phyloP scores from a whole-genome alignment of 2,797 vertebrate species.

The Carcharodon carcharias region DNA sequence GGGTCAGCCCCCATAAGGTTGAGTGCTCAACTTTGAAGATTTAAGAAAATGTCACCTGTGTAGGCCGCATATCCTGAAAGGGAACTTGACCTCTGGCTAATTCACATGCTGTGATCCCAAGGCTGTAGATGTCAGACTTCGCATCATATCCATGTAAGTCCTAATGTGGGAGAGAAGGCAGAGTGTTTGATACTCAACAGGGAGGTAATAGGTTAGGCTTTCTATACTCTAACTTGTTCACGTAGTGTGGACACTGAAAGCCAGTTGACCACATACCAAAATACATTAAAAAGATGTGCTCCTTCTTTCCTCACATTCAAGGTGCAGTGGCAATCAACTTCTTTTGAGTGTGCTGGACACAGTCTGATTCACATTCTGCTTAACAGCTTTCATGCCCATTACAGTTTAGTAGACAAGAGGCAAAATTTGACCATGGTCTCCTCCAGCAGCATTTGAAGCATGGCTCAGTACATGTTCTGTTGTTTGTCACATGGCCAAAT shows the following conservation, averaged over 20 bases:
- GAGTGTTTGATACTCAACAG: background rate
- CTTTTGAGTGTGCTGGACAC: background rate
- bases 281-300: background rate
- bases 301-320: conserved; percentile 30
- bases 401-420: background rate
- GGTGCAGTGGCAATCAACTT: background rate
- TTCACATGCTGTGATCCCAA: conserved; percentile 92
- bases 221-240: background rate
- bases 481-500: no score
- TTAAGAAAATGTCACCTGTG: conserved; percentile 66
- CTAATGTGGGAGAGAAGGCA: conserved; percentile 50
- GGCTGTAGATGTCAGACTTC: conserved; percentile 96
- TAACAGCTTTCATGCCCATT: background rate
- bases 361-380: background rate
- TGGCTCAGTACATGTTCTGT: background rate
- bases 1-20: background rate
- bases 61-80: conserved; percentile 89
- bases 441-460: background rate
- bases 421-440: background rate
- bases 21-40: background rate
- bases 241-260: no score
- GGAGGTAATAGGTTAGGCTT: background rate
- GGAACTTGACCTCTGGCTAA: conserved; percentile 87
- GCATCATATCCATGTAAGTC: conserved; percentile 92
- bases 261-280: background rate